These are phyloP conservation scores for Leptosomus discolor DNA, from an alignment of 2,113 vertebrate genomes.

Conservation along the genomic window DNA sequence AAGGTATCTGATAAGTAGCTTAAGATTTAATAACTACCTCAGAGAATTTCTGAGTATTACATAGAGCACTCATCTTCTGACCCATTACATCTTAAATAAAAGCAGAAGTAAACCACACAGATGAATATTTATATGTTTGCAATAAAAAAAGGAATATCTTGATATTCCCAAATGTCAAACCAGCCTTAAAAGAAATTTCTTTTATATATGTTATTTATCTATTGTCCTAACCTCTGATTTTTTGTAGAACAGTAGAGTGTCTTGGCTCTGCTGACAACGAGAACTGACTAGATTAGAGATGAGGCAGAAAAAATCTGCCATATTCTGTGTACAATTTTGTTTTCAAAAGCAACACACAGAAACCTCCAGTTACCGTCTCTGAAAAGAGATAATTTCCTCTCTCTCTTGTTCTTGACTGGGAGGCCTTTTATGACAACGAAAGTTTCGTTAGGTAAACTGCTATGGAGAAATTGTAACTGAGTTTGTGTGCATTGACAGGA, in stretches of 20 bases:
- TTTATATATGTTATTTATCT: background rate
- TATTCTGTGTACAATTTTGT: background rate
- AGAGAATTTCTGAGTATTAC: background rate
- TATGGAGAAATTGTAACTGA: background rate
- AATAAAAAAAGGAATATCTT: background rate
- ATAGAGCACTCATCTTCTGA: background rate
- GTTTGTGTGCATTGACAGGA: background rate
- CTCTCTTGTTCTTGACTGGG: background rate
- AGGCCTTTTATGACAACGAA: background rate
- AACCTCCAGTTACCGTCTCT: background rate
- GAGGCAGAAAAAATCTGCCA: background rate
- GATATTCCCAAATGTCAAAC: background rate
- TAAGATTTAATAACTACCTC: background rate
- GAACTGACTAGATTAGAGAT: background rate
- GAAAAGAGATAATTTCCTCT: background rate
- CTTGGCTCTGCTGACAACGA: background rate
- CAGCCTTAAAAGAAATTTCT: background rate
- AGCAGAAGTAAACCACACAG: background rate
- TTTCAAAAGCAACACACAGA: background rate
- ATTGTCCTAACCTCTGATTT: background rate
- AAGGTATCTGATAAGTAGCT: background rate
- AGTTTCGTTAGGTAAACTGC: background rate
- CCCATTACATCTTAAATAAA: background rate
- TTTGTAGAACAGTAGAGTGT: background rate
- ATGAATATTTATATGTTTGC: background rate